These are phyloP conservation scores for Bostrychus sinensis DNA, from an alignment of 2,113 vertebrate genomes.

Conservation along the genomic window DNA sequence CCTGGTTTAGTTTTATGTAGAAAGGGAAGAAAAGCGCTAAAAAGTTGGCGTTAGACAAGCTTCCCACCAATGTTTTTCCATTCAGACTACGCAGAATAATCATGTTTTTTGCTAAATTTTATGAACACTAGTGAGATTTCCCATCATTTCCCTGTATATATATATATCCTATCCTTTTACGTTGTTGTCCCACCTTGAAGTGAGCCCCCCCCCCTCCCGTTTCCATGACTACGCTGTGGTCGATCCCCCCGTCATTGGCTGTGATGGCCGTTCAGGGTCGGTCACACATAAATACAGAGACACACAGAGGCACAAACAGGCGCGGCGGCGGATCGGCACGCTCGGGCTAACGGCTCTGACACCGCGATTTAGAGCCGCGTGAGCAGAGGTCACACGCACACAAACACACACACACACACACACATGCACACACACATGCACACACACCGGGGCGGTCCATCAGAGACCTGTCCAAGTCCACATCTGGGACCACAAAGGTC, in stretches of 20 bases:
- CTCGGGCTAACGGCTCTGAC: conserved; percentile 64
- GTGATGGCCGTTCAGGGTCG: conserved; percentile 76
- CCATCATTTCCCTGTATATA: neutral
- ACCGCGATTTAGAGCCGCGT: conserved; percentile 69
- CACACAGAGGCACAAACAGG: conserved; percentile 48
- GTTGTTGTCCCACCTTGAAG: conserved; percentile 60
- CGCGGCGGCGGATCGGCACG: conserved; percentile 72
- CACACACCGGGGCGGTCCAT: no score
- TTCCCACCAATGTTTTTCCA: no score
- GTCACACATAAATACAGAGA: conserved; percentile 21
- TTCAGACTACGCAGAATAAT: no score
- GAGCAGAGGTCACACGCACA: conserved; percentile 54
- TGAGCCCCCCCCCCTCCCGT: conserved; percentile 73
- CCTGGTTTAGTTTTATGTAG: no score
- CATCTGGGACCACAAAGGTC: no score
- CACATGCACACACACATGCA: no score
- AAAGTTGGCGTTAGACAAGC: no score
- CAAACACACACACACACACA: no score
- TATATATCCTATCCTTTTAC: neutral
- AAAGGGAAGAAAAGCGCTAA: no score
- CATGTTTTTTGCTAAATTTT: neutral
- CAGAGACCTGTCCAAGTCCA: no score
- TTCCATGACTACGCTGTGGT: conserved; percentile 74
- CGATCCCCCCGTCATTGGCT: conserved; percentile 77
- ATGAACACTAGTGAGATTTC: neutral